Evolutionary conservation across 2,797 vertebrate species (phyloP), one percentile per base, ranked within the genome.

Genomic region (Macrochelys suwanniensis): DNA sequence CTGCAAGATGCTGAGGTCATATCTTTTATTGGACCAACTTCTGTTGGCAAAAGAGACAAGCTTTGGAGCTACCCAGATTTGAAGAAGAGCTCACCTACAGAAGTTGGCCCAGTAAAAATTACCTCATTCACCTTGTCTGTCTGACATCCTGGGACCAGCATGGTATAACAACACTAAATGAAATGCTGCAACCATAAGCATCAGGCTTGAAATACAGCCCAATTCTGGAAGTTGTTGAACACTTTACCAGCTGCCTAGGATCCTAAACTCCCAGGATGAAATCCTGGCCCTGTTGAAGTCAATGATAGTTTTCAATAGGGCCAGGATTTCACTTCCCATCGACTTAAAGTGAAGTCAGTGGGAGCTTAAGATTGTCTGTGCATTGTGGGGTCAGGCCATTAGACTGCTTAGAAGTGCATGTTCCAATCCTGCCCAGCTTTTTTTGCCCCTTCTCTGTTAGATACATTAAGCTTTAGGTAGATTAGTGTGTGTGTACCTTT

Each of bases 211-310:
- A 82, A 84, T 82, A 49, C 42, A 45, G 89, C 16, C 81, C 28
- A 37, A 4, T 89, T 45, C 31, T 82, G 21, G 17, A 79, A 13
- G 21, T 19, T 78, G 42, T n/a, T 65, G 82, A 89, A 31, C 5
- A 57, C 89, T 57, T 82, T 0, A 0, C 33, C 11, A 0, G 47
- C 85, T 93, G 37, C 85, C 91, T 88, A 9, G 4, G 31, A 49
- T 54, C 61, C 80, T 80, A 92, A 95, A 82, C 42, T 94, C 93
- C 47, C 81, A 87, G 65, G 85, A 23, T 93, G 57, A 68, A 92
- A 68, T 56, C 2, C 4, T 25, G 11, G 33, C 82, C 37, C 45
- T 16, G 6, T 42, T 90, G 56, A 87, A 93, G 65, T 45, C 2
- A 0, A 0, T 65, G 17, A 7, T 61, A 94, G n/a, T 92, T 47